phyloP scores from a whole-genome alignment of 2,113 vertebrate genomes.

The Cettia cetti region DNA sequence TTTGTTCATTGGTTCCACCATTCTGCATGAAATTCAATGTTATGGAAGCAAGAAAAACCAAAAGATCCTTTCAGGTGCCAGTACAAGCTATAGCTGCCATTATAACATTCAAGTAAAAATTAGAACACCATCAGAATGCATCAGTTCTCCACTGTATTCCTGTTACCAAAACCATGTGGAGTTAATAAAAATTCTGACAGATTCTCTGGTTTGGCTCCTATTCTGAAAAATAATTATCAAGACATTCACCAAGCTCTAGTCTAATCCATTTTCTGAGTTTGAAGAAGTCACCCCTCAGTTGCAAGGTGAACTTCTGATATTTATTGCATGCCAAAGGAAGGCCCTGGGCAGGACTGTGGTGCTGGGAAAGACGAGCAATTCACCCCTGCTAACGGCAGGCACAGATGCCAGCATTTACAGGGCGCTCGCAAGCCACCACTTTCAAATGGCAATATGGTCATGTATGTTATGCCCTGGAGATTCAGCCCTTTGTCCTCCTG shows the following conservation, averaged over 20 bases:
- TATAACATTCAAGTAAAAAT: neutral
- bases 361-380: rapidly evolving
- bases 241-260: neutral
- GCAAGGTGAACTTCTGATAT: neutral
- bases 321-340: neutral
- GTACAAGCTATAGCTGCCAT: neutral
- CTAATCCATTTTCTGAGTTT: neutral
- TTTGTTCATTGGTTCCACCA: neutral
- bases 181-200: neutral
- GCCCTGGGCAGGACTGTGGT: neutral
- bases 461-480: neutral
- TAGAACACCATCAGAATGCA: neutral
- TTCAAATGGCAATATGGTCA: neutral
- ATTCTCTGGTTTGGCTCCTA: neutral
- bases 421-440: neutral
- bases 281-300: neutral
- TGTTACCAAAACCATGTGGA: neutral
- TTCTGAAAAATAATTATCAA: neutral
- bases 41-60: neutral
- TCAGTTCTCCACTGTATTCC: neutral
- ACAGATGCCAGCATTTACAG: neutral
- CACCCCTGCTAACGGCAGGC: neutral
- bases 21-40: neutral
- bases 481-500: neutral
- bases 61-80: neutral